Evolutionary conservation across 2,113 vertebrate genomes (phyloP), one percentile per base, ranked within the genome.

Genomic region (Lucifuga dentata): DNA sequence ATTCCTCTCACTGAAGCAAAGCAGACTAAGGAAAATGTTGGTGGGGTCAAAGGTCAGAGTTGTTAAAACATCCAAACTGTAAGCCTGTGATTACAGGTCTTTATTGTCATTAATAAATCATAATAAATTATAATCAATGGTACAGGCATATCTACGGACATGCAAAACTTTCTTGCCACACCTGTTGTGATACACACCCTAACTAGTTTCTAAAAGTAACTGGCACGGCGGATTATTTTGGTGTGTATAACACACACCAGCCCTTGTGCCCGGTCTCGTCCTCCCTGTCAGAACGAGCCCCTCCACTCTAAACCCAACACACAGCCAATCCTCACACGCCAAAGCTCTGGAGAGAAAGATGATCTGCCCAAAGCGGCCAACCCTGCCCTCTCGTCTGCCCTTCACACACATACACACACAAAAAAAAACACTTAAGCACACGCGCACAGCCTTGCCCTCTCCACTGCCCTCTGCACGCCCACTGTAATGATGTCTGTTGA

Each of bases 401-500:
- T 92, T 90, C 82, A 88, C 80, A 86, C 80, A 81, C 74, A 84
- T 68, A 82, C 68, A 66, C 24, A 44, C 48, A 8, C 64, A 52
- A 74, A 19, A 81, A 3, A 29, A 29, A 29, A 29, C 7, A 29
- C 26, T 29, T 29, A 29, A 29, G 7, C 68, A 53, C 80, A 83
- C 60, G 20, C 45, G 19, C 26, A 12, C 60, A 43, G 76, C 55
- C 58, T 65, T 81, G 76, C 79, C 77, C 83, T 81, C 72, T 80
- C 84, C 72, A 88, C 73, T 92, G 85, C 86, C 89, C 89, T 84
- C 86, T 76, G 60, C 80, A 88, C 85, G 76, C 74, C 82, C 63
- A 17, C 72, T 81, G 73, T 86, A 90, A 90, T 85, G 71, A 89
- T 89, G 90, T 86, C 87, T 86, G 86, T 80, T 92, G 90, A 93